Evolutionary conservation across 2,797 vertebrate species (phyloP), one percentile per base, ranked within the genome.

Genomic region (Notolepis coatsorum): DNA sequence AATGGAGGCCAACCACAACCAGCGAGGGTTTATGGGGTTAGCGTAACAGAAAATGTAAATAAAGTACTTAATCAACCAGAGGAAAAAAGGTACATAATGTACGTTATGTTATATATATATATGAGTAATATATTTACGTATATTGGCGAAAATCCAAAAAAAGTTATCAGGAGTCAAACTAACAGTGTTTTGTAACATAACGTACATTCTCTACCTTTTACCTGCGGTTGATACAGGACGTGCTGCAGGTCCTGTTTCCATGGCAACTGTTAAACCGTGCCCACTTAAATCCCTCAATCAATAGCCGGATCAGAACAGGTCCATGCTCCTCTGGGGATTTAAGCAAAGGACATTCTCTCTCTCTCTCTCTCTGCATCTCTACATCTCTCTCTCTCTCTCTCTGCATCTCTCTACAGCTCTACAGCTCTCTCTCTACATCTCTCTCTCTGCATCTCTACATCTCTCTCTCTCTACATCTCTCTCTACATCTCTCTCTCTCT

Each of bases 281-380:
- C 63, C 62, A 57, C 74, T 80, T 72, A 45, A 47, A 75, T 75
- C 80, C 77, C 76, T 25, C 2, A 42, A 80, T 79, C 42, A 61
- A 65, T 21, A 21, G 60, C 18, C 61, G 65, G 48, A 79, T n/a
- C 5, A 23, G 64, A 51, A 81, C 51, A 55, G 25, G 6, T 64
- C 80, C 54, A 43, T 50, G 18, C 42, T 75, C 49, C 67, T 17
- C 42, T 25, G 38, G 50, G 35, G 30, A 60, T 24, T 67, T 30
- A 21, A 63, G 59, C 69, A 57, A 45, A 6, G n/a, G 57, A 59
- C 63, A 5, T 47, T 53, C 65, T 35, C 10, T 8, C 49, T 39
- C 38, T 10, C 13, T n/a, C n/a, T n/a, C n/a, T n/a, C n/a, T n/a
- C n/a, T n/a, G n/a, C n/a, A n/a, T n/a, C 55, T 55, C 42, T n/a